These are phyloP conservation scores for Sinosuthora webbiana DNA, from an alignment of 2,113 vertebrate genomes.

Conservation along the genomic window DNA sequence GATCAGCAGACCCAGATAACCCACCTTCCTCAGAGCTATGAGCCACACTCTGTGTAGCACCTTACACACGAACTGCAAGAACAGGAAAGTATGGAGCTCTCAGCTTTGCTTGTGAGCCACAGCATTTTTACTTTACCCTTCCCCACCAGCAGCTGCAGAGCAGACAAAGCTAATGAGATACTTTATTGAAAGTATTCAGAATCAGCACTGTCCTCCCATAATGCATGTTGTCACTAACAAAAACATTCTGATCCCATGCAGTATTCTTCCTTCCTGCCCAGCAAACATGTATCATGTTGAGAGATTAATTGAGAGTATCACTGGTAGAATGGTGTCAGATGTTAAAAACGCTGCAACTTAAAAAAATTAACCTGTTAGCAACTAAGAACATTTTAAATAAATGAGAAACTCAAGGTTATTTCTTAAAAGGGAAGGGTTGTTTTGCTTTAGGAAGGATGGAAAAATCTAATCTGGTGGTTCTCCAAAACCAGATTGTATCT, in stretches of 20 bases:
- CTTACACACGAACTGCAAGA: not conserved
- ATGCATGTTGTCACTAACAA: not conserved
- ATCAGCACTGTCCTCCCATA: not conserved
- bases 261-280: not conserved
- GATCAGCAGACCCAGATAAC: not conserved
- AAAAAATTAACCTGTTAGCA: not conserved
- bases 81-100: not conserved
- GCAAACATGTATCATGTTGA: not conserved
- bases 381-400: not conserved
- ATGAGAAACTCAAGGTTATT: not conserved
- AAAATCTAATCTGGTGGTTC: conserved; percentile 14
- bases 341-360: not conserved
- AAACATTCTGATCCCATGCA: not conserved
- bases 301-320: not conserved
- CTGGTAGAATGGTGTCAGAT: not conserved
- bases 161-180: not conserved
- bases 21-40: not conserved
- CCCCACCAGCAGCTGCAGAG: not conserved
- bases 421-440: not conserved
- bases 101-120: not conserved
- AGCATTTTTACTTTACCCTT: not conserved
- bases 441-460: conserved; percentile 12
- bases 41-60: not conserved
- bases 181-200: not conserved
- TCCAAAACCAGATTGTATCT: conserved; percentile 31